Percentiles rank a stretch among this genome's conserved stretches.
Evolutionary conservation across 2,888 invertebrate genomes (phyloP).

Genomic region (Acronicta psi): DNA sequence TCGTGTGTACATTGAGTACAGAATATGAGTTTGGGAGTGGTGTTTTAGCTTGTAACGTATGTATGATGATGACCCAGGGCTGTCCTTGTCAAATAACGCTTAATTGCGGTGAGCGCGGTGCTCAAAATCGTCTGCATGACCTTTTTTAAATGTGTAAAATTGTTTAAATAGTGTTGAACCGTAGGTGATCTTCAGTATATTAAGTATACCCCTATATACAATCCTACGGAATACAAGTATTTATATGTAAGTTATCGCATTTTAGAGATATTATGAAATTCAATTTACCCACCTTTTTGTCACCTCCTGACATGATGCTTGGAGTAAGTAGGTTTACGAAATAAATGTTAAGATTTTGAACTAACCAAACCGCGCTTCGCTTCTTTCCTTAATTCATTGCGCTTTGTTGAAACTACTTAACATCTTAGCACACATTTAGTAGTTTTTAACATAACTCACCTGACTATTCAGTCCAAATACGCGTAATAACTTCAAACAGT

Average conservation of each 20-base stretch:
- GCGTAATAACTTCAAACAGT: conserved; percentile 87
- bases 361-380: no score
- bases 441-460: conserved; percentile 8
- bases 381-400: conserved; percentile 4
- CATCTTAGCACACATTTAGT: neutral
- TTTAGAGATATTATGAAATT: no score
- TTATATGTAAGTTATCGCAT: no score
- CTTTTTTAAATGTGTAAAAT: no score
- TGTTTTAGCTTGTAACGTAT: conserved; percentile 20
- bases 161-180: neutral
- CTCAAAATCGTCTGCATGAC: no score
- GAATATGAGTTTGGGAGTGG: conserved; percentile 52
- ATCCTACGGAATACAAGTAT: no score
- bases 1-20: conserved; percentile 17
- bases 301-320: no score
- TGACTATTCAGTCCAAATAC: conserved; percentile 65
- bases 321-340: no score
- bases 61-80: conserved; percentile 11
- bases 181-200: neutral
- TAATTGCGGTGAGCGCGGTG: neutral
- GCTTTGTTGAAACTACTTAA: neutral
- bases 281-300: no score
- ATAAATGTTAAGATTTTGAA: no score
- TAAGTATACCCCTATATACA: no score
- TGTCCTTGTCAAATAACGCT: conserved; percentile 10